Evolutionary conservation across 1,140 invertebrate genomes (phyloP), one percentile per base, ranked within the genome.

Genomic region (Eumaeus atala): DNA sequence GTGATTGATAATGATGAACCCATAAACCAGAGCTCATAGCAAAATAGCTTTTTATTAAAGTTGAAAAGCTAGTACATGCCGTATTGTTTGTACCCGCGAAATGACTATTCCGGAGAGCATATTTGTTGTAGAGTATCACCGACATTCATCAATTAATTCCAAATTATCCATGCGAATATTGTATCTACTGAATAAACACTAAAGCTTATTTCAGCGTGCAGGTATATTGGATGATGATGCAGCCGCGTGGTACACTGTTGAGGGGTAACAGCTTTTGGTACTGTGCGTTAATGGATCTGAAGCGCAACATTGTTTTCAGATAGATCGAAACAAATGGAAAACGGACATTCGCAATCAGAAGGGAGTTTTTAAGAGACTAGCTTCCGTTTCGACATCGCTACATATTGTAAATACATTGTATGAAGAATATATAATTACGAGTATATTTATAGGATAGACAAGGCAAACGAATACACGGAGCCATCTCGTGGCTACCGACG

Each of bases 281-380:
- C 61, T 59, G 59, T 62, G 67, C 68, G 73, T 64, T 80, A 80
- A 80, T 80, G 77, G 77, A 73, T 74, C 76, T 70, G 62, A 69
- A 77, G 73, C 67, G 60, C 74, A 68, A 80, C 74, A 80, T 74
- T 80, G 77, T 79, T 75, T 79, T 77, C 67, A 58, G 58, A 75
- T 73, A 67, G 67, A 69, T 70, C 67, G 64, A 62, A 75, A 79
- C 67, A 74, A 74, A 79, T 77, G 74, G 70, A 74, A 38, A 67
- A 56, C 54, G 70, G 67, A 73, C 62, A 67, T 72, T 64, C 52
- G 61, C 62, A 67, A 61, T 67, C 66, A 64, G 55, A 64, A 54
- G 58, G 54, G 54, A 59, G 69, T 74, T 74, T 75, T 75, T 53
- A 16, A 53, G 21, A 40, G 10, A 40, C 37, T 53, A 53, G 51